phyloP scores from a whole-genome alignment of 2,113 vertebrate species.

The Hiodon tergisus region DNA sequence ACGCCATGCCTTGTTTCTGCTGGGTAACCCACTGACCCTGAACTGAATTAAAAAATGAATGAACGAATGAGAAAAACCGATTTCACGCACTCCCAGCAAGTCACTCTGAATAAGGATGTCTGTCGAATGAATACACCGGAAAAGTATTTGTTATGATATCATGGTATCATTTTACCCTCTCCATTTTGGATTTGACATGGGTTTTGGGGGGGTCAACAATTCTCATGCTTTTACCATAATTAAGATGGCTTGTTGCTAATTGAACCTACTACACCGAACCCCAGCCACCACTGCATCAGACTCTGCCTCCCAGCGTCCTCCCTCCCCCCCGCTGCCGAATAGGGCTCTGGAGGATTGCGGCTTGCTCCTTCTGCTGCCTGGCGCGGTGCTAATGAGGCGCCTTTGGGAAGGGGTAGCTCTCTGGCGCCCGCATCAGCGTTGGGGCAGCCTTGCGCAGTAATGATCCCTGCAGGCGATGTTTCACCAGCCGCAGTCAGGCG shows the following conservation, averaged over 20 bases:
- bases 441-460: neutral
- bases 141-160: no score
- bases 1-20: no score
- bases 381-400: constrained; percentile 7
- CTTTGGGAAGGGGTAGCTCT: neutral
- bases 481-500: neutral
- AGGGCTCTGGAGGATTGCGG: constrained; percentile 10
- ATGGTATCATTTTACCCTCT: no score
- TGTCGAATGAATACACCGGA: no score
- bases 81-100: no score
- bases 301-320: neutral
- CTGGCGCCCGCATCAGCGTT: neutral
- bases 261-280: neutral
- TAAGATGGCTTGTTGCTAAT: neutral
- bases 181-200: no score
- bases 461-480: constrained; percentile 7
- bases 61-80: no score
- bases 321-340: neutral
- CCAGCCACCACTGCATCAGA: neutral
- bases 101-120: no score
- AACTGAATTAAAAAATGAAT: no score
- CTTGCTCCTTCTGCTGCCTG: neutral
- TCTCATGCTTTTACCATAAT: neutral
- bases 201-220: no score
- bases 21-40: no score